Percentiles rank a stretch among this genome's conserved stretches.
Conservation (phyloP, 2,797 vertebrate species). For the Trichosurus vulpecula region DNA sequence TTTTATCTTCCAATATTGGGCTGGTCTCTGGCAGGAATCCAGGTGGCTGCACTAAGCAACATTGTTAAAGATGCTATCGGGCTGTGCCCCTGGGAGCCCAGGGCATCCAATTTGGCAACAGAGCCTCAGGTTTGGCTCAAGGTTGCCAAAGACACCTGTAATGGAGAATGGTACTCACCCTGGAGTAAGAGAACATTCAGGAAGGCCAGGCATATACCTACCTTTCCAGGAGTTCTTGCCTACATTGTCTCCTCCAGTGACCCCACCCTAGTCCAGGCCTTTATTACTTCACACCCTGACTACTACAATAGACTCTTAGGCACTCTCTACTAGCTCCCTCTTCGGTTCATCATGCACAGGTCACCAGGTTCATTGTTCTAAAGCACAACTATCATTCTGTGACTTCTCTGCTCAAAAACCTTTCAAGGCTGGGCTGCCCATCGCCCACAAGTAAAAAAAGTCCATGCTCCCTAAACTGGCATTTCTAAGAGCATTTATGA, state of each 20-base stretch:
- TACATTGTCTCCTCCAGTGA: neutral
- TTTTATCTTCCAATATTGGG: neutral
- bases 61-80: neutral
- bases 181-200: neutral
- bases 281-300: neutral
- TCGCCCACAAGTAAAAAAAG: constrained; percentile 4
- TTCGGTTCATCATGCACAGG: neutral
- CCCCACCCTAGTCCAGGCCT: neutral
- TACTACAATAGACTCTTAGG: neutral
- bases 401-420: neutral
- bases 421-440: neutral
- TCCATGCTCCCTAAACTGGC: neutral
- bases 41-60: neutral
- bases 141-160: neutral
- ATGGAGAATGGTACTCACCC: neutral
- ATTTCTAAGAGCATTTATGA: neutral
- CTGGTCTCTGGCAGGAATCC: neutral
- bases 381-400: neutral
- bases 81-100: neutral
- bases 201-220: neutral
- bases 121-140: neutral
- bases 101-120: neutral
- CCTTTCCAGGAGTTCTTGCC: neutral
- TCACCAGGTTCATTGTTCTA: neutral
- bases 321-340: neutral